phyloP scores from a whole-genome alignment of 2,113 vertebrate genomes.

The Psammodynastes pulverulentus region DNA sequence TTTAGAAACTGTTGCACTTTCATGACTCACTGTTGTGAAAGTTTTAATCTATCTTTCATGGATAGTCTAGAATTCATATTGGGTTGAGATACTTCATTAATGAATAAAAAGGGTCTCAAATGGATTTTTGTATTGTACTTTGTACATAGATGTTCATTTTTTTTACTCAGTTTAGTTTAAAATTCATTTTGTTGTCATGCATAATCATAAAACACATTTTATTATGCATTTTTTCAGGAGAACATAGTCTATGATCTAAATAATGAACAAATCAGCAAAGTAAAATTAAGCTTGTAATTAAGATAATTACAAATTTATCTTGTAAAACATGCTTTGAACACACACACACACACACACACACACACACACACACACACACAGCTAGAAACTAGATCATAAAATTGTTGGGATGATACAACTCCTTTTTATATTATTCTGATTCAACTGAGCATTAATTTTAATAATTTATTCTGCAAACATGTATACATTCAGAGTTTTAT shows the following conservation, averaged over 20 bases:
- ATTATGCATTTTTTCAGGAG: not conserved
- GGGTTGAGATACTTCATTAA: not conserved
- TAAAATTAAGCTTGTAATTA: not conserved
- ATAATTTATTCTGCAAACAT: not conserved
- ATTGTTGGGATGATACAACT: not conserved
- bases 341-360: not conserved
- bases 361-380: not conserved
- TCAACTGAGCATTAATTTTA: not conserved
- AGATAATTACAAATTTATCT: not conserved
- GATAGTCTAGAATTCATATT: not conserved
- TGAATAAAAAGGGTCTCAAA: not conserved
- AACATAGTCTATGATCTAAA: not conserved
- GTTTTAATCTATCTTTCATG: not conserved
- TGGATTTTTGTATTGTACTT: not conserved
- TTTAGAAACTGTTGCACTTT: not conserved
- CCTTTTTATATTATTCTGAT: not conserved
- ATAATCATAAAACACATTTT: not conserved
- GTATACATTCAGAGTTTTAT: not conserved
- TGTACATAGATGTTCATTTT: not conserved
- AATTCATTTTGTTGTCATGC: not conserved
- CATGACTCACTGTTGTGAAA: not conserved
- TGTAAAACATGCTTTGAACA: not conserved
- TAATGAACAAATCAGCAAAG: not conserved
- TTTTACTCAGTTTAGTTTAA: not conserved
- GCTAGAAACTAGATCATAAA: not conserved